Base-by-base conservation (phyloP, 2,888 invertebrate species). In the Stomorhina lunata region DNA sequence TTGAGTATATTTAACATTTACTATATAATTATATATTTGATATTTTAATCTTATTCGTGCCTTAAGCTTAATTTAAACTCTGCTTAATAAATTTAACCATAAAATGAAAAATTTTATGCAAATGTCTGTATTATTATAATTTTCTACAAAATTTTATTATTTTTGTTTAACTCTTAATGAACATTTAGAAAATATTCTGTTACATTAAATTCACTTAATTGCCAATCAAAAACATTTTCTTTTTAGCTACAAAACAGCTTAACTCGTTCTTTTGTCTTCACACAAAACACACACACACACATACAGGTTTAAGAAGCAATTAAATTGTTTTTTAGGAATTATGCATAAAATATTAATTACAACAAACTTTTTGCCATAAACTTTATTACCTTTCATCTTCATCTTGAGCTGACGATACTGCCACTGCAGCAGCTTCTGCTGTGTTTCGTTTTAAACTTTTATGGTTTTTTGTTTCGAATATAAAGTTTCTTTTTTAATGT, bases 341-440 rank as follows among this genome's bases (percentile, higher is more conserved):
- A 10, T 17, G 15, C 29, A 15, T 61, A 25, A 37, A 72, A 79
- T 66, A 66, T 79, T 79, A 79, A 79, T 72, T 72, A 61, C 15
- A 45, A 57, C 34, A 43, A 80, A 53, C 15, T 69, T 75, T 48
- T 32, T 48, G 9, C 12, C 55, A 22, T 37, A 65, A 75, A 76
- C 37, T 76, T 40, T 61, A 55, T 55, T 43, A 25, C n/a, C 10
- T 71, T 65, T 65, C 10, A 27, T 37, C 27, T 65, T 59, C 12
- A 7, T 34, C 45, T 53, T 73, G n/a, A n/a, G n/a, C n/a, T n/a
- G n/a, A n/a, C n/a, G n/a, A n/a, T n/a, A n/a, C n/a, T n/a, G n/a
- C n/a, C n/a, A n/a, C n/a, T n/a, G n/a, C n/a, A n/a, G n/a, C n/a
- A n/a, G n/a, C n/a, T n/a, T n/a, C n/a, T n/a, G n/a, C n/a, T n/a